Evolutionary conservation across 2,113 vertebrate species (phyloP), one percentile per base, ranked within the genome.

Genomic region (Puntigrus tetrazona): DNA sequence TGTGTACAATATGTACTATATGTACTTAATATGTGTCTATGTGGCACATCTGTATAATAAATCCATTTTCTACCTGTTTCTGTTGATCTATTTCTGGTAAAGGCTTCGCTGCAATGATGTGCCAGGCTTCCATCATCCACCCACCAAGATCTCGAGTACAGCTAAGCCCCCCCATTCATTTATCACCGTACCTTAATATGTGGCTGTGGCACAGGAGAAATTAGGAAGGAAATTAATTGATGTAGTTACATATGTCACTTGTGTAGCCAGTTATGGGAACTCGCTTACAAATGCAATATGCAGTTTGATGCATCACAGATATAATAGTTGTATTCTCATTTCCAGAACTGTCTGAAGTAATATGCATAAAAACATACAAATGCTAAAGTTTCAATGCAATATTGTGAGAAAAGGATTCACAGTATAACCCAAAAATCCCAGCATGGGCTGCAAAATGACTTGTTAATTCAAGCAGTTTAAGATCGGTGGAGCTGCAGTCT

Each of bases 71-170:
- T 78, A 83, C 57, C 29, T 86, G 16, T 20, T 80, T 78, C 78
- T 80, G 67, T 70, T 74, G 41, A 73, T 83, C 85, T 86, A 79
- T 86, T 86, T 79, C 75, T 83, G 81, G 85, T 57, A 52, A 67
- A 86, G 29, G n/a, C 81, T 74, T 84, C 10, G 43, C 50, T 52
- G 50, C 69, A 79, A 78, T 55, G 43, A 82, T 80, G 52, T 74
- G 38, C 76, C 63, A 70, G 52, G 57, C 57, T 75, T 38, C 70
- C 34, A 65, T 65, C 73, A 84, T 61, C 36, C 69, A 50, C 70
- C 73, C 85, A 63, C 72, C 38, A 52, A 61, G 59, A 67, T 31
- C 41, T 77, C 10, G 16, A 27, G 22, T 31, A 38, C 41, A 47
- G 41, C 82, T 63, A 69, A 61, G 27, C 14, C 47, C 47, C 47